Evolutionary conservation across 2,113 vertebrate species (phyloP).

Genomic region (Indri indri): DNA sequence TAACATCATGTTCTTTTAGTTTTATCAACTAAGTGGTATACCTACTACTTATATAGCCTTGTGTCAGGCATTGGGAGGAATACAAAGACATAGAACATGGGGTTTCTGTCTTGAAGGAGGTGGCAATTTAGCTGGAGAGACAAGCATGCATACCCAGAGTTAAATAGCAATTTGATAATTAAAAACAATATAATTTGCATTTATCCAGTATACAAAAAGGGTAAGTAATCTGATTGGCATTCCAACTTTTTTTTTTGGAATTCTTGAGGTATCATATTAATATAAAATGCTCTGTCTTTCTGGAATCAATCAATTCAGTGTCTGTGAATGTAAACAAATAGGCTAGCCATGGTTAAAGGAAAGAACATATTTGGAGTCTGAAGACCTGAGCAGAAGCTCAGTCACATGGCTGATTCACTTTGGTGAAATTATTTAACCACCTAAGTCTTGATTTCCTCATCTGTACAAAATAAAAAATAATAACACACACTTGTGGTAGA

Average conservation of each 20-base stretch:
- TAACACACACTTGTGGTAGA: background rate
- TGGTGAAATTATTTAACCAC: background rate
- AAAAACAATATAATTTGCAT: background rate
- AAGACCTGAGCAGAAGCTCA: background rate
- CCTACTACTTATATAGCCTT: background rate
- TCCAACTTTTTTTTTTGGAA: background rate
- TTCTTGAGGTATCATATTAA: background rate
- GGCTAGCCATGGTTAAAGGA: background rate
- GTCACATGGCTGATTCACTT: background rate
- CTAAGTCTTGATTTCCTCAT: background rate
- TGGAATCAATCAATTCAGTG: background rate
- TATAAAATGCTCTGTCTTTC: background rate
- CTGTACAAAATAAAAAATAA: slow-evolving; percentile 39
- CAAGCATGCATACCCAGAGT: background rate
- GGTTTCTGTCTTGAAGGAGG: background rate
- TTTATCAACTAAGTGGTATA: background rate
- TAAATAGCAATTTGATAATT: background rate
- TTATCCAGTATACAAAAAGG: background rate
- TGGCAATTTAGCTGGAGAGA: background rate
- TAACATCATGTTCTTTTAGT: background rate
- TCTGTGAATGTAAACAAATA: background rate
- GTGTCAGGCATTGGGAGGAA: background rate
- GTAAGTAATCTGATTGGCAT: background rate
- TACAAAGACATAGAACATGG: background rate
- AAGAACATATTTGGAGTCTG: background rate